A percentile compares a stretch with the other conserved stretches of the same genome.
Conservation (phyloP, 2,797 vertebrate genomes). For the Thripadectes ignobilis region DNA sequence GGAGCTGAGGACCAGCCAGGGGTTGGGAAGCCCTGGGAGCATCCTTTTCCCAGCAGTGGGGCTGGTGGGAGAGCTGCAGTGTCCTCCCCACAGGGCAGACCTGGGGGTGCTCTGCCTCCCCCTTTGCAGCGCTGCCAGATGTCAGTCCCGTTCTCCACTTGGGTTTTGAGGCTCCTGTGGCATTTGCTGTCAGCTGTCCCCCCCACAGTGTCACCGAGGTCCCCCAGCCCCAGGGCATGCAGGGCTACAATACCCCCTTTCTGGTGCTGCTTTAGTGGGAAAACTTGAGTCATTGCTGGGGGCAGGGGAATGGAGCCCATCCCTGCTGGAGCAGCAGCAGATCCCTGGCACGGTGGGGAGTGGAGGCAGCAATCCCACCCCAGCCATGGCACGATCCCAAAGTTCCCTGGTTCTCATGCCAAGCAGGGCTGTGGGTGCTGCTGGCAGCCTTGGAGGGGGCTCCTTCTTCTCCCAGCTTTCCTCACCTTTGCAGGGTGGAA, state of each 20-base stretch:
- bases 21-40: background rate
- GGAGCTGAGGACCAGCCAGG: accelerated
- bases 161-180: background rate
- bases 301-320: background rate
- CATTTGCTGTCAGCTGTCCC: background rate
- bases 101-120: background rate
- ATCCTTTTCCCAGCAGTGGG: background rate
- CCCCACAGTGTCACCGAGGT: background rate
- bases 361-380: background rate
- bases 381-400: background rate
- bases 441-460: accelerated
- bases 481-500: accelerated
- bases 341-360: background rate
- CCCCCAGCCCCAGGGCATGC: background rate
- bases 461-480: background rate
- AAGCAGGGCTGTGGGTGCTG: background rate
- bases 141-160: accelerated
- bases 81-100: accelerated
- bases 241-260: background rate
- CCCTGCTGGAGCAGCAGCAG: background rate
- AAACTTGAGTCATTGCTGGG: background rate
- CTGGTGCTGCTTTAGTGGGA: background rate
- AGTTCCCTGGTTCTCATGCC: background rate
- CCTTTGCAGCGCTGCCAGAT: accelerated
- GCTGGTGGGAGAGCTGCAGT: accelerated